phyloP scores from a whole-genome alignment of 2,113 vertebrate species.

The Thamnophis sirtalis region DNA sequence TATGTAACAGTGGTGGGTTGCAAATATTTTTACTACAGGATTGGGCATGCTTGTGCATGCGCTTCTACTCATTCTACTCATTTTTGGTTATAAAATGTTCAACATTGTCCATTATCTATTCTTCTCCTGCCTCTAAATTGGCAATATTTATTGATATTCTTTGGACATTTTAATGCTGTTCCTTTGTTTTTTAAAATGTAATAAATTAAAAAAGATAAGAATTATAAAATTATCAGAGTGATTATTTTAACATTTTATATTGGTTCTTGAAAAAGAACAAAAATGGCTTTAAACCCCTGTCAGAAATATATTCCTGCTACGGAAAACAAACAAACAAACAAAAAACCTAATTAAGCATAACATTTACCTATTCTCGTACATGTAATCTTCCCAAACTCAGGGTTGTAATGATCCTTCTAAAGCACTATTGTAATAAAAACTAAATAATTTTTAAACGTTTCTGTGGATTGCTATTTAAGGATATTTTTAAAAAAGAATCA shows the following conservation, averaged over 20 bases:
- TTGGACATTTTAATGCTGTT: background rate
- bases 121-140: background rate
- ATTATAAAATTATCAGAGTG: background rate
- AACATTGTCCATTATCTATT: background rate
- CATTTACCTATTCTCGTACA: background rate
- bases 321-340: background rate
- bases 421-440: background rate
- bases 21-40: no score
- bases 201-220: background rate
- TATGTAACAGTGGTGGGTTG: background rate
- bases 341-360: background rate
- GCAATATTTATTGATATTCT: background rate
- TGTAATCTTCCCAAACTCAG: background rate
- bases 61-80: background rate
- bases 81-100: background rate
- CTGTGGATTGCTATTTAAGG: background rate
- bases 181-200: background rate
- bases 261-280: background rate
- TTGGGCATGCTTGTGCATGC: no score
- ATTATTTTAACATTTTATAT: background rate
- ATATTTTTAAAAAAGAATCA: background rate
- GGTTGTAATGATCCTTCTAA: background rate
- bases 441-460: background rate
- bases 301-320: background rate
- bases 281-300: background rate